Conservation (phyloP, 2,113 vertebrate species). For the Scytalopus superciliaris region DNA sequence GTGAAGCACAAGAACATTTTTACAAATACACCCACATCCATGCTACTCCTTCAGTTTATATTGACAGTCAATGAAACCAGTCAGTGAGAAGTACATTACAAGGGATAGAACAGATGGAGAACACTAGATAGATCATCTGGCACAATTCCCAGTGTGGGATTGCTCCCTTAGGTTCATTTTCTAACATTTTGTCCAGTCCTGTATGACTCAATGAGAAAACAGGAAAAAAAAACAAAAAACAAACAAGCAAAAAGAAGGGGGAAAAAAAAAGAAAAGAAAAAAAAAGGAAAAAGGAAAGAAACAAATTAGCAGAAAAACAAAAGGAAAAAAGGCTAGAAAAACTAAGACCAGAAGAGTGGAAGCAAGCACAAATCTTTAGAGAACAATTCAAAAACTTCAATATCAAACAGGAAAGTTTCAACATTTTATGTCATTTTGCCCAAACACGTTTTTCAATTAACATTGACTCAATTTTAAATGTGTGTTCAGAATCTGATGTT, state of each 20-base stretch:
- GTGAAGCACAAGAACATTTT: not conserved
- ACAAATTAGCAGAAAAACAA: too few relatives aligned
- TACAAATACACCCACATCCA: not conserved
- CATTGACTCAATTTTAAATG: not conserved
- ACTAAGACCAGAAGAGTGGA: not conserved
- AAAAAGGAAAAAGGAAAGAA: too few relatives aligned
- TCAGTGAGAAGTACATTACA: not conserved
- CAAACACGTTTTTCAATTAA: not conserved
- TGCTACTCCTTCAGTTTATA: not conserved
- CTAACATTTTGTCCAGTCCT: not conserved
- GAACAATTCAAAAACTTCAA: not conserved
- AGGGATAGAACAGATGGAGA: not conserved
- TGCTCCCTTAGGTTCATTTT: constrained; percentile 12
- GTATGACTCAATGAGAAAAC: not conserved
- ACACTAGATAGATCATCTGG: not conserved
- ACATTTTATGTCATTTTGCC: not conserved
- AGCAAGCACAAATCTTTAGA: not conserved
- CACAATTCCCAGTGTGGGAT: not conserved
- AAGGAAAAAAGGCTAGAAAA: not conserved
- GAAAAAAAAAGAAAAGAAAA: too few relatives aligned
- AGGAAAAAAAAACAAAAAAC: not conserved
- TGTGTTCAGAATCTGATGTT: not conserved
- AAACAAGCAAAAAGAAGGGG: too few relatives aligned
- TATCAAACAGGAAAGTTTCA: not conserved
- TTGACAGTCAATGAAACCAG: not conserved